phyloP scores from a whole-genome alignment of 2,797 vertebrate genomes.

The Darevskia mixta region DNA sequence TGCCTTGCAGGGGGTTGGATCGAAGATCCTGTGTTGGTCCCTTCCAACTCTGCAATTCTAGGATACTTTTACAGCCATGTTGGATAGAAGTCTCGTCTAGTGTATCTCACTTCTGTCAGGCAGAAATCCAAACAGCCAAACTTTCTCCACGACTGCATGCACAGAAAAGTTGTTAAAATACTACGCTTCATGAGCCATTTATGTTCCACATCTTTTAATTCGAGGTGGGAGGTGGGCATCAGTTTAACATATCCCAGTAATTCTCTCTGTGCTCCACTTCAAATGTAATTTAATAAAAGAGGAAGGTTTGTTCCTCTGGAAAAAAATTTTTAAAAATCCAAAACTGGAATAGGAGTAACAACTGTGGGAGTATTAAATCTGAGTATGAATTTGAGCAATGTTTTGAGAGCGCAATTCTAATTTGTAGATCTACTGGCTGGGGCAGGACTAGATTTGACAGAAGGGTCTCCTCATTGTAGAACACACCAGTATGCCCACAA shows the following conservation, averaged over 20 bases:
- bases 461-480: no score
- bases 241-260: neutral
- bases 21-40: no score
- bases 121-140: neutral
- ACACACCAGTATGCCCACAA: no score
- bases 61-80: no score
- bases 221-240: neutral
- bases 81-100: no score
- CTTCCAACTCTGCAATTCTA: no score
- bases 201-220: neutral
- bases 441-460: no score
- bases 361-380: no score
- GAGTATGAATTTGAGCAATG: no score
- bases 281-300: neutral
- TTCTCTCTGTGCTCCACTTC: neutral
- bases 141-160: neutral
- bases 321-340: neutral
- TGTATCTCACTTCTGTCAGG: no score
- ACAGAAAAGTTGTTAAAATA: neutral
- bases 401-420: neutral
- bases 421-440: neutral
- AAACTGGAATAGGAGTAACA: neutral
- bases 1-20: no score
- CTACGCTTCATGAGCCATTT: neutral
- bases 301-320: neutral